phyloP scores from a whole-genome alignment of 2,113 vertebrate genomes.

The Amazona guildingii region DNA sequence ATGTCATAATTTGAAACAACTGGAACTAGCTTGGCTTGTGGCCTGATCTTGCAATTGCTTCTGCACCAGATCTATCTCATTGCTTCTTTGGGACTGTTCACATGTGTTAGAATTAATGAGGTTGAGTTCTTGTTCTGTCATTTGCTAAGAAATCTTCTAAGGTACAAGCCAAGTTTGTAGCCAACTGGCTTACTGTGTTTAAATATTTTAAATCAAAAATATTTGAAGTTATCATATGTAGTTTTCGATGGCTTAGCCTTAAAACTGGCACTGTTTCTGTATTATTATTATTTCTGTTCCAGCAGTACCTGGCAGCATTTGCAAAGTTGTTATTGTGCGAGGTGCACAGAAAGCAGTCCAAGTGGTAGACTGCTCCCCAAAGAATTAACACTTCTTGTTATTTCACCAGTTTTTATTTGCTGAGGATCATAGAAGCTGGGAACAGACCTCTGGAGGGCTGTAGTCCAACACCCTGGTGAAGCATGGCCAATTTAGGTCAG shows the following conservation, averaged over 20 bases:
- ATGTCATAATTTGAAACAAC: slow-evolving; percentile 48
- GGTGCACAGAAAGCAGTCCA: not conserved
- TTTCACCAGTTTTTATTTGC: not conserved
- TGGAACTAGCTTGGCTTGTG: slow-evolving; percentile 41
- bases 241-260: not conserved
- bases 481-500: not conserved
- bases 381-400: not conserved
- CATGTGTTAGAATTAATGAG: slow-evolving; percentile 27
- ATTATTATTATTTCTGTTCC: not conserved
- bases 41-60: slow-evolving; percentile 22
- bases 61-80: not conserved
- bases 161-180: not conserved
- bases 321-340: not conserved
- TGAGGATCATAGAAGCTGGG: not conserved
- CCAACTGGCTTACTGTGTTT: not conserved
- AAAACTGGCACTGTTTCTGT: not conserved
- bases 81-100: not conserved
- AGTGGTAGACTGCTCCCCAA: not conserved
- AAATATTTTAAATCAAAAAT: slow-evolving; percentile 24
- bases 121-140: not conserved
- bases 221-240: not conserved
- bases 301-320: not conserved
- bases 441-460: not conserved
- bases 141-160: not conserved
- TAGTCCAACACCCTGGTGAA: not conserved